Base-by-base conservation (phyloP, 2,888 invertebrate genomes). In the Watsonalla cultraria region DNA sequence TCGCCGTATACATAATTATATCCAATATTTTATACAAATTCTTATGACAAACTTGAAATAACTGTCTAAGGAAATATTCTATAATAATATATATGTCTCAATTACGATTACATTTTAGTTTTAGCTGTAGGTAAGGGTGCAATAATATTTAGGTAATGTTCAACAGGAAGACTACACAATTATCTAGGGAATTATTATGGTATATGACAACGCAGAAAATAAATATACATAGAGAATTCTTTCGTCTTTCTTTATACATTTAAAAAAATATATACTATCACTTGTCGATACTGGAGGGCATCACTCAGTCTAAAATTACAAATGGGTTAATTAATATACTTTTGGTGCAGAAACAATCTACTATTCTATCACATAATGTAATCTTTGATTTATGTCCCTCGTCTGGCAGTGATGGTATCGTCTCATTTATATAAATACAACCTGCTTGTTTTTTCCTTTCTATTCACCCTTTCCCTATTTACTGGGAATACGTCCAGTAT, bases 111-210 rank as follows among this genome's bases (percentile, higher is more conserved):
- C 24, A 24, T 24, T 24, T 24, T 24, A 24, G 24, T 24, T 24
- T 24, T 24, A 2, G 4, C 24, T 24, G 24, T 24, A n/a, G n/a
- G n/a, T n/a, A 56, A 65, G 45, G 62, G 78, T 80, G 79, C 78
- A 66, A 53, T 53, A 68, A 62, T 64, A 59, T 62, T 42, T 62
- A 62, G 71, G 6, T 46, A 72, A 62, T 70, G 65, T 66, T 70
- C 57, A 71, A 69, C 64, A 65, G 80, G 82, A 84, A 84, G 82
- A 82, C 82, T 79, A 82, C 76, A 74, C 64, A 74, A 72, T 24
- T 24, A 24, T 24, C 24, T 61, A 66, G 50, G 56, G 51, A 58
- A 11, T 53, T 58, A 61, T 47, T 55, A 35, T 50, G 50, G 54
- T 24, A 9, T 37, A 5, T 42, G 42, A 11, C 42, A 11, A 11